These are phyloP conservation scores for Hypocryptadius cinnamomeus DNA, from an alignment of 2,113 vertebrate genomes.

Conservation along the genomic window DNA sequence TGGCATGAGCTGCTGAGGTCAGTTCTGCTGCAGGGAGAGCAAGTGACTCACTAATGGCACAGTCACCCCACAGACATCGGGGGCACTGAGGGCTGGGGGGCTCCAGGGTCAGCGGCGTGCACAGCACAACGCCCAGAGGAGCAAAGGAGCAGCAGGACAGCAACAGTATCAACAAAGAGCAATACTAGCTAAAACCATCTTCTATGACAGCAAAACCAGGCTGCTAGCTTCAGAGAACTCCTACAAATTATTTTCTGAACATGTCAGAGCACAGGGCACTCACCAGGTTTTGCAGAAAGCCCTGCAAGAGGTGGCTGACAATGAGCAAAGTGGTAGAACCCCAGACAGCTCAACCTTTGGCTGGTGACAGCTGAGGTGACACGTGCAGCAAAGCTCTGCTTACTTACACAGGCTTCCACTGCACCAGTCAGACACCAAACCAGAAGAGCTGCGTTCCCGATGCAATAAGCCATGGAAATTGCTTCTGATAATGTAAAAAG, in stretches of 20 bases:
- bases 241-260: neutral
- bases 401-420: neutral
- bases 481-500: neutral
- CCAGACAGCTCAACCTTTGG: neutral
- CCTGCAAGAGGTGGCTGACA: neutral
- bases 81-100: neutral
- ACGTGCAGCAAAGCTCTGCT: neutral
- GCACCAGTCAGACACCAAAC: neutral
- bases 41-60: neutral
- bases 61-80: accelerated
- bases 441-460: neutral
- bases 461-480: neutral
- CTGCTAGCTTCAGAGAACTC: neutral
- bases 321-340: neutral
- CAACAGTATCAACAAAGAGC: neutral
- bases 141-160: neutral
- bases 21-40: neutral
- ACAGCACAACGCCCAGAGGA: neutral
- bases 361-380: accelerated
- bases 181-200: neutral
- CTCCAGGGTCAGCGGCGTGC: neutral
- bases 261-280: accelerated
- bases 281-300: neutral
- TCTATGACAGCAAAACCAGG: neutral
- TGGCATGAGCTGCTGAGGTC: neutral